Percentiles rank a stretch among this genome's conserved stretches.
Conservation (phyloP, 2,797 vertebrate species). For the Enteromius afrohamiltoni region DNA sequence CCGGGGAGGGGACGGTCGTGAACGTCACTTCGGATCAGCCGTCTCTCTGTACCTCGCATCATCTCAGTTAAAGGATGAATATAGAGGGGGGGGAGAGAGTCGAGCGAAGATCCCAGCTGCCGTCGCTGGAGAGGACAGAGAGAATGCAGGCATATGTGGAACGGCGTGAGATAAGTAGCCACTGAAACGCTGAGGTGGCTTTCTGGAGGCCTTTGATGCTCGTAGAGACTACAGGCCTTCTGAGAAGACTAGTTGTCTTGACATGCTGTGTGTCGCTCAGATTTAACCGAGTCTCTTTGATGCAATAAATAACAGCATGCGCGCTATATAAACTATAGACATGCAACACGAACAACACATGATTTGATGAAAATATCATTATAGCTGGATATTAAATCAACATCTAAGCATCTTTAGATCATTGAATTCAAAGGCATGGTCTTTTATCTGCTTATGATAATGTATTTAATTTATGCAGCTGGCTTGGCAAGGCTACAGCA, state of each 20-base stretch:
- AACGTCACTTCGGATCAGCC: conserved; percentile 80
- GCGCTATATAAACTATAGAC: conserved; percentile 1
- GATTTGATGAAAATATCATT: conserved; percentile 19
- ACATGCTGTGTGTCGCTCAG: conserved; percentile 33
- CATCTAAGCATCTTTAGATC: conserved; percentile 38
- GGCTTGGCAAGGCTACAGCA: conserved; percentile 12
- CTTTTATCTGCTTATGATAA: conserved; percentile 30
- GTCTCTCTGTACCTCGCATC: conserved; percentile 75
- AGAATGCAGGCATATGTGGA: not conserved
- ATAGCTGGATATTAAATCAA: conserved; percentile 34
- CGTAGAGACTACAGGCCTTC: conserved; percentile 19
- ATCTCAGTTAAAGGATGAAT: conserved; percentile 68
- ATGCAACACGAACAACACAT: conserved; percentile 13
- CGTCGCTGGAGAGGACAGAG: not conserved
- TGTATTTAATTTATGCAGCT: conserved; percentile 26
- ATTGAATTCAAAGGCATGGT: conserved; percentile 1
- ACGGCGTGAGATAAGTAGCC: conserved; percentile 4
- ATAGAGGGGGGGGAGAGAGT: conserved; percentile 29
- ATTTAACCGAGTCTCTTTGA: conserved; percentile 39
- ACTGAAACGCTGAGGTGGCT: conserved; percentile 40
- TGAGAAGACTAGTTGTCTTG: conserved; percentile 14
- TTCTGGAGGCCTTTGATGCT: conserved; percentile 31
- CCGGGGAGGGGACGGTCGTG: conserved; percentile 56
- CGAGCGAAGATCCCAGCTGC: conserved; percentile 34
- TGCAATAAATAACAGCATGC: conserved; percentile 23